Conservation (phyloP, 2,888 invertebrate genomes). For the Stictocephala bisonia region DNA sequence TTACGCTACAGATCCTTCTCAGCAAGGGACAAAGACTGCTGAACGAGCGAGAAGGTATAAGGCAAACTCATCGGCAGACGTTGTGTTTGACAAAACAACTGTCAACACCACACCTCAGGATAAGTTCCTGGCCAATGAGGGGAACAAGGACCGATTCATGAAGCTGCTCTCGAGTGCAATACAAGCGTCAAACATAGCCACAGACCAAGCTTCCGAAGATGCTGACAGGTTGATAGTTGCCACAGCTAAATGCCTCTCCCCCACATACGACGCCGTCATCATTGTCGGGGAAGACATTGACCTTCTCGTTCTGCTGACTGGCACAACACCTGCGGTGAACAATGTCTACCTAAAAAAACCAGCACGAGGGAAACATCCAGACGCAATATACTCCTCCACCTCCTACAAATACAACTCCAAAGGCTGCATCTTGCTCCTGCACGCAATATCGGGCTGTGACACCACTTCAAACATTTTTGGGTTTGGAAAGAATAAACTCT, state of each 20-base stretch:
- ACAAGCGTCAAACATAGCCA: constrained; percentile 33
- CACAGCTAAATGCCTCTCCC: constrained; percentile 41
- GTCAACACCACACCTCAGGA: constrained; percentile 31
- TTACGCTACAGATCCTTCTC: constrained; percentile 22
- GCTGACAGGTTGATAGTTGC: constrained; percentile 44
- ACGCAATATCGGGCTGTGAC: constrained; percentile 31
- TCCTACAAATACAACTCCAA: constrained; percentile 22
- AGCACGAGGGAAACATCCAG: constrained; percentile 30
- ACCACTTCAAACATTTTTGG: constrained; percentile 40
- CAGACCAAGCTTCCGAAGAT: constrained; percentile 41
- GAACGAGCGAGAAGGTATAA: constrained; percentile 43
- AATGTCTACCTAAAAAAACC: constrained; percentile 31
- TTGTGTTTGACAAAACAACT: constrained; percentile 41
- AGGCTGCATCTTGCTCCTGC: constrained; percentile 28
- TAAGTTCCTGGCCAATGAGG: constrained; percentile 44
- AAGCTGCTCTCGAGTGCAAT: constrained; percentile 26
- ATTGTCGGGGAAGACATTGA: constrained; percentile 46
- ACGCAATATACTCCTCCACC: constrained; percentile 29
- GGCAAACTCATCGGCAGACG: constrained; percentile 30
- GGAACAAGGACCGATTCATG: constrained; percentile 42
- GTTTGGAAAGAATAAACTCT: constrained; percentile 41
- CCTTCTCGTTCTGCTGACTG: constrained; percentile 42
- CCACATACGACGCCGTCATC: constrained; percentile 32
- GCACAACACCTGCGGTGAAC: constrained; percentile 24
- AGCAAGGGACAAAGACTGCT: constrained; percentile 32